Conservation (phyloP, 2,888 invertebrate species). For the Kuschelorhynchus macadamiae region DNA sequence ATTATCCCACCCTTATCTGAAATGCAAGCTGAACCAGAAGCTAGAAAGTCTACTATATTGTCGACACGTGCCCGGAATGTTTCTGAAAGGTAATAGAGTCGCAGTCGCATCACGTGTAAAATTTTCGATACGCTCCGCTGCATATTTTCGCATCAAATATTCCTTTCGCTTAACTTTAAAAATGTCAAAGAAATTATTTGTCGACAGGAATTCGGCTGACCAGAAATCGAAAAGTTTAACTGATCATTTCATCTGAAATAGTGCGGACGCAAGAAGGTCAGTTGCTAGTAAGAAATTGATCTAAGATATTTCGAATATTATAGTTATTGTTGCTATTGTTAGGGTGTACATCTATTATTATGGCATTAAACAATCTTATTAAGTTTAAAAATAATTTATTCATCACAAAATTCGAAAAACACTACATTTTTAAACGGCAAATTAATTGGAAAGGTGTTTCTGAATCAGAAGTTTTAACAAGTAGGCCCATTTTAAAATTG, state of each 20-base stretch:
- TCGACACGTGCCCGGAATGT: constrained; percentile 36
- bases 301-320: no score
- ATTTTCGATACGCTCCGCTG: constrained; percentile 33
- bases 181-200: constrained; percentile 21
- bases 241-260: constrained; percentile 8
- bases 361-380: no score
- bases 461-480: no score
- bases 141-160: constrained; percentile 43
- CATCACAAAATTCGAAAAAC: no score
- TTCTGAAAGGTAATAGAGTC: constrained; percentile 32
- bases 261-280: constrained; percentile 3
- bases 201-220: constrained; percentile 16
- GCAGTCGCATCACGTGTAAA: constrained; percentile 45
- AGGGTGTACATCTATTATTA: no score
- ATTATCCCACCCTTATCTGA: constrained; percentile 11
- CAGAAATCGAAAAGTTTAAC: constrained; percentile 3
- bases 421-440: no score
- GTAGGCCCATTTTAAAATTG: no score
- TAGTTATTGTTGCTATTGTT: no score
- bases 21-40: constrained; percentile 25
- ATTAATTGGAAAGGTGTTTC: no score
- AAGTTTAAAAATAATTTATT: no score
- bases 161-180: constrained; percentile 34
- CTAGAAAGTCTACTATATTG: constrained; percentile 27
- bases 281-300: no score